A percentile compares a stretch with the other conserved stretches of the same genome.
Evolutionary conservation across 2,888 invertebrate genomes (phyloP).

Genomic region (Synergus japonicus): DNA sequence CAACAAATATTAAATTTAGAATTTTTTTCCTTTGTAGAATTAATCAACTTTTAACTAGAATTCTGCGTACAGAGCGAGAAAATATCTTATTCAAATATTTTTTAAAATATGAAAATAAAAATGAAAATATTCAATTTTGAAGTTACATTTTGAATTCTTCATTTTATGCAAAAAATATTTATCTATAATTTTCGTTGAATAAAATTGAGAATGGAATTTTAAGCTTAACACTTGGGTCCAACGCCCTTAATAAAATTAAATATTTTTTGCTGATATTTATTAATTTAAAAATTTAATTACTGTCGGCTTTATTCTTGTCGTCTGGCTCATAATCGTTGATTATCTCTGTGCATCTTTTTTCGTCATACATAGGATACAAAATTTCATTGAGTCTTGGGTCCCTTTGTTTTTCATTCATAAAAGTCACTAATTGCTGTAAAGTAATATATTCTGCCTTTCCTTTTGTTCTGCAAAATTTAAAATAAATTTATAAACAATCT

Average conservation of each 20-base stretch:
- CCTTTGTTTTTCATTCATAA: conserved; percentile 83
- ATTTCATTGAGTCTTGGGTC: conserved; percentile 85
- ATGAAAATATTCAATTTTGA: too few relatives aligned
- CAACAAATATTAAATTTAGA: too few relatives aligned
- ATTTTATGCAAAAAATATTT: too few relatives aligned
- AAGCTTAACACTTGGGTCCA: too few relatives aligned
- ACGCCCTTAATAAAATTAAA: background rate
- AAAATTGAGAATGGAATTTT: too few relatives aligned
- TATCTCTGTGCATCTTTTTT: conserved; percentile 81
- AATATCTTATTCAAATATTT: too few relatives aligned
- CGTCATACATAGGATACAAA: conserved; percentile 83
- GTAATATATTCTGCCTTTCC: conserved; percentile 78
- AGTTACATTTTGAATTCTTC: too few relatives aligned
- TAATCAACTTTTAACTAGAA: too few relatives aligned
- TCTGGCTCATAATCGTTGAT: conserved; percentile 81
- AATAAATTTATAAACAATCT: background rate
- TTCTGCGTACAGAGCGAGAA: too few relatives aligned
- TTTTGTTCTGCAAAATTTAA: conserved; percentile 75
- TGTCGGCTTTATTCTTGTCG: conserved; percentile 77
- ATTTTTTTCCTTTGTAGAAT: too few relatives aligned
- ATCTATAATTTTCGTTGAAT: too few relatives aligned
- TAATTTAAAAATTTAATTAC: conserved; percentile 67
- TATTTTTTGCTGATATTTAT: background rate
- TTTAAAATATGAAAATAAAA: too few relatives aligned
- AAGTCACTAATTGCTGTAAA: conserved; percentile 79